phyloP scores from a whole-genome alignment of 2,888 invertebrate species.

The Pyrrhosoma nymphula region DNA sequence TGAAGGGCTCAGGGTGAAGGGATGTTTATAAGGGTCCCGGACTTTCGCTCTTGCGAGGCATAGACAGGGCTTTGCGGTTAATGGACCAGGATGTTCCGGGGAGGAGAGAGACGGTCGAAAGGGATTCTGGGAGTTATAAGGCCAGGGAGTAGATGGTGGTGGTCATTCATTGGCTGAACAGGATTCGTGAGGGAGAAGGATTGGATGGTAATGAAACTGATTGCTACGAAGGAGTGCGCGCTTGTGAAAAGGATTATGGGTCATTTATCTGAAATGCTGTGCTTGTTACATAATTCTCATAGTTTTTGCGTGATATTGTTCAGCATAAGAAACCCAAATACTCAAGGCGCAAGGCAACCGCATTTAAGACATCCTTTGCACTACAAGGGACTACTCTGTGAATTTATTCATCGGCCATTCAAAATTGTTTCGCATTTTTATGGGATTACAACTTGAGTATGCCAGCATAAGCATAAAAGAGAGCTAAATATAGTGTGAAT shows the following conservation, averaged over 20 bases:
- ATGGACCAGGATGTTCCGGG: neutral
- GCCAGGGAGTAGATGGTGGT: neutral
- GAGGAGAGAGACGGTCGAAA: neutral
- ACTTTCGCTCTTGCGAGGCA: neutral
- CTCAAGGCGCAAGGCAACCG: too few relatives aligned
- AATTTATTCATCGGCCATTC: too few relatives aligned
- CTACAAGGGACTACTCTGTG: too few relatives aligned
- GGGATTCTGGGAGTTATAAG: neutral
- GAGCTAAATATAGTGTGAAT: too few relatives aligned
- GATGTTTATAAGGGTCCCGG: neutral
- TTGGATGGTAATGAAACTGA: neutral
- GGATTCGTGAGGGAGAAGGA: neutral
- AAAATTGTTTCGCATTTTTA: too few relatives aligned
- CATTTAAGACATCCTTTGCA: too few relatives aligned
- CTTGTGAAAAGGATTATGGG: neutral
- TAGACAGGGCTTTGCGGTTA: neutral
- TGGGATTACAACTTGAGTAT: too few relatives aligned
- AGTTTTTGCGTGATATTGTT: too few relatives aligned
- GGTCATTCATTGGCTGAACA: neutral
- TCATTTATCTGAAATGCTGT: neutral
- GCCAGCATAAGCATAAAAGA: too few relatives aligned
- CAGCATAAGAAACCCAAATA: too few relatives aligned
- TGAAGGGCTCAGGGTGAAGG: neutral
- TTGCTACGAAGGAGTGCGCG: neutral
- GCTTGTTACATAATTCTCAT: neutral